Evolutionary conservation across 2,113 vertebrate genomes (phyloP).

Genomic region (Mormyrus lacerda): DNA sequence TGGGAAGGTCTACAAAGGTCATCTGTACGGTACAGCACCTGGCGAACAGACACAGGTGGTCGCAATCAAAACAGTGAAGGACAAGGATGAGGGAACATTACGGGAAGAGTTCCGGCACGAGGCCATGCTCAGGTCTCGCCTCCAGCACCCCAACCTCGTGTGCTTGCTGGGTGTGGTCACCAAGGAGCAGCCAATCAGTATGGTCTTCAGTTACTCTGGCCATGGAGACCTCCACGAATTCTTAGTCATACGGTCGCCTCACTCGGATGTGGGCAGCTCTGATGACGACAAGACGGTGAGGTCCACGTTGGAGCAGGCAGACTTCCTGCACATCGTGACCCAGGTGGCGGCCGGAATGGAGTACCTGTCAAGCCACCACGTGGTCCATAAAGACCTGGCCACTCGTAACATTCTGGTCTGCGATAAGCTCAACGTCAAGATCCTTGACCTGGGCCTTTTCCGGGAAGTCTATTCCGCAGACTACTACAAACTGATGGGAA

Average conservation of each 20-base stretch:
- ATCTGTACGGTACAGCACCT: constrained; percentile 76
- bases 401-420: constrained; percentile 87
- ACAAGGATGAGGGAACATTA: constrained; percentile 79
- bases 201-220: constrained; percentile 83
- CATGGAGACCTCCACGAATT: constrained; percentile 91
- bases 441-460: constrained; percentile 87
- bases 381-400: constrained; percentile 91
- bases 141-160: constrained; percentile 87
- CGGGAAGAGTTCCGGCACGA: constrained; percentile 91
- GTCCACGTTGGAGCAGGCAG: constrained; percentile 83
- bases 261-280: constrained; percentile 87
- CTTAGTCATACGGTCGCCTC: constrained; percentile 87
- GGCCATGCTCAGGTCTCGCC: constrained; percentile 71
- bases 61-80: constrained; percentile 89
- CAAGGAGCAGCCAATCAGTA: constrained; percentile 88
- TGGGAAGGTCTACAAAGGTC: constrained; percentile 93
- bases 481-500: constrained; percentile 84
- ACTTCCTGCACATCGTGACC: constrained; percentile 84
- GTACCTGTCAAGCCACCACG: constrained; percentile 83
- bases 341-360: constrained; percentile 96
- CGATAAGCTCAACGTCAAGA: constrained; percentile 85
- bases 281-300: constrained; percentile 88
- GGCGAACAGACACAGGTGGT: constrained; percentile 86
- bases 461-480: constrained; percentile 93
- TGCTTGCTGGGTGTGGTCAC: constrained; percentile 82